Percentiles rank a stretch among this genome's conserved stretches.
These are phyloP conservation scores for Gambusia affinis DNA, from an alignment of 2,113 vertebrate species.

Conservation along the genomic window DNA sequence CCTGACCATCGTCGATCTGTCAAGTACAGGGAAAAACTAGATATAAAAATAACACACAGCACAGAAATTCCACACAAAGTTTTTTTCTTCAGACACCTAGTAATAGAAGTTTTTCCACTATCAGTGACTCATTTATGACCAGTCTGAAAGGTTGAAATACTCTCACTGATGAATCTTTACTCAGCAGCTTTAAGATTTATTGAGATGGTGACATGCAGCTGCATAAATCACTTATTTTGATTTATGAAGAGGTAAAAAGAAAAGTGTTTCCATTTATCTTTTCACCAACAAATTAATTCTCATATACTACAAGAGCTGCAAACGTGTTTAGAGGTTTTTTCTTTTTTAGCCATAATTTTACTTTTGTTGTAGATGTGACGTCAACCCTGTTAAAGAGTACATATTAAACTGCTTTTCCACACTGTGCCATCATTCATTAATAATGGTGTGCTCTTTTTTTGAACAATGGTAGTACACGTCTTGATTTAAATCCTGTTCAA, in stretches of 20 bases:
- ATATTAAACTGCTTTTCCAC: neutral
- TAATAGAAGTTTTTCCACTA: neutral
- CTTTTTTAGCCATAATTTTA: too few relatives aligned
- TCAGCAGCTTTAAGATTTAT: neutral
- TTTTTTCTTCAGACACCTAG: neutral
- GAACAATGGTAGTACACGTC: neutral
- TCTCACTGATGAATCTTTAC: neutral
- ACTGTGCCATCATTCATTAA: neutral
- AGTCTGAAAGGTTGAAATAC: neutral
- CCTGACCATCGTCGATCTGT: slow-evolving; percentile 34
- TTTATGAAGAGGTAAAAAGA: too few relatives aligned
- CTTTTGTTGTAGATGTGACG: too few relatives aligned
- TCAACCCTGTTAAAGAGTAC: neutral
- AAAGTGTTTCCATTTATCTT: neutral
- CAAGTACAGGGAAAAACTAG: neutral
- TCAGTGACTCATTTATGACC: neutral
- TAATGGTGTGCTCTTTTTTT: neutral
- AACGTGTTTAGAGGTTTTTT: neutral
- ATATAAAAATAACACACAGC: neutral
- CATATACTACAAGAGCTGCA: neutral
- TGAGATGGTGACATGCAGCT: neutral
- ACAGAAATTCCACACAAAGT: neutral
- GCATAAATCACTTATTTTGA: neutral
- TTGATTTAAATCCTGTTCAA: neutral
- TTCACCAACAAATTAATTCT: neutral